Evolutionary conservation across 2,888 invertebrate species (phyloP).

Genomic region (Spisula solida): DNA sequence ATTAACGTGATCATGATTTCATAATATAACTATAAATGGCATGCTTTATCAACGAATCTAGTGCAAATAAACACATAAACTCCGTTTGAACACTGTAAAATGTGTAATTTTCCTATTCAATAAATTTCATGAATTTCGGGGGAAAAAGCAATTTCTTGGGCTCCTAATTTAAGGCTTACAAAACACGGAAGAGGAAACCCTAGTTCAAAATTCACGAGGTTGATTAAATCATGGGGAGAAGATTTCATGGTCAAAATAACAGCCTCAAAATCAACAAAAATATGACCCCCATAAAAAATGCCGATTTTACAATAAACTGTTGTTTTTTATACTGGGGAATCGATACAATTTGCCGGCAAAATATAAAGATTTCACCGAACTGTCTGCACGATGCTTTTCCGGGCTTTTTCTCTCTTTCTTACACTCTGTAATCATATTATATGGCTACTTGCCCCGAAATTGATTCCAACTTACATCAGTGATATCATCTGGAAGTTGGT

Average conservation of each 20-base stretch:
- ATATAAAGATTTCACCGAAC: constrained; percentile 40
- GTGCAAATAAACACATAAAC: constrained; percentile 22
- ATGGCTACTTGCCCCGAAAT: constrained; percentile 37
- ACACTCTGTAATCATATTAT: constrained; percentile 37
- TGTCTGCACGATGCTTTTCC: constrained; percentile 25
- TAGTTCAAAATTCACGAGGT: too few relatives aligned
- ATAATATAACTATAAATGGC: constrained; percentile 26
- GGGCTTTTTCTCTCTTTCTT: constrained; percentile 3
- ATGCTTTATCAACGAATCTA: constrained; percentile 23
- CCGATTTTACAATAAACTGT: not conserved
- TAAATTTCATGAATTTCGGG: too few relatives aligned
- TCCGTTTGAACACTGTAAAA: constrained; percentile 20
- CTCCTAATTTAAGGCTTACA: too few relatives aligned
- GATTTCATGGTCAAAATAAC: too few relatives aligned
- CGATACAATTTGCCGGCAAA: constrained; percentile 39
- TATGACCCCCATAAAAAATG: too few relatives aligned
- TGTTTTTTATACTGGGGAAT: not conserved
- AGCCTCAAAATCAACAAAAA: too few relatives aligned
- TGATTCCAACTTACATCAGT: constrained; percentile 27
- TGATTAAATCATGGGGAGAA: too few relatives aligned
- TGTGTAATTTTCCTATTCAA: too few relatives aligned
- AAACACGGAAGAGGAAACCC: too few relatives aligned
- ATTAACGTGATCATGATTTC: constrained; percentile 39
- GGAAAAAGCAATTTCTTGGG: too few relatives aligned
- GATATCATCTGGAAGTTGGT: not conserved